These are phyloP conservation scores for Mastomys coucha DNA, from an alignment of 2,113 vertebrate genomes.

Conservation along the genomic window DNA sequence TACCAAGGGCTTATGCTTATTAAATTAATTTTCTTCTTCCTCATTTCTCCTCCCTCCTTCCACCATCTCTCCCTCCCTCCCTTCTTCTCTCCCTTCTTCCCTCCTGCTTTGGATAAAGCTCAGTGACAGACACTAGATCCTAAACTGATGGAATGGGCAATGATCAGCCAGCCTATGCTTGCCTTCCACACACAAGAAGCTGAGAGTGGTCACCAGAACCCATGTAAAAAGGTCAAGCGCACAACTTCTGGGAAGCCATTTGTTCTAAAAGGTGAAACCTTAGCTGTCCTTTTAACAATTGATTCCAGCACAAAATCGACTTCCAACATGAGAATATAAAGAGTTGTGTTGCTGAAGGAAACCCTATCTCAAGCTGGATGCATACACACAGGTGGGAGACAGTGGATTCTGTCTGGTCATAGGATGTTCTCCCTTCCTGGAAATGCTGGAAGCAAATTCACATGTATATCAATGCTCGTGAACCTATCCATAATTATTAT, in stretches of 20 bases:
- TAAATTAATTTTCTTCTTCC: neutral
- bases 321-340: neutral
- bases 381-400: fast-evolving
- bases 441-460: neutral
- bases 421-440: neutral
- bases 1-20: neutral
- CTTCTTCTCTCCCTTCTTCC: neutral
- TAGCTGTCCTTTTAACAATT: neutral
- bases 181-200: neutral
- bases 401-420: neutral
- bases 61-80: neutral
- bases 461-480: fast-evolving
- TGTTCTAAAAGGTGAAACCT: neutral
- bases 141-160: neutral
- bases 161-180: neutral
- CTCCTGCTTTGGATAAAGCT: neutral
- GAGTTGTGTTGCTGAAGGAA: neutral
- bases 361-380: neutral
- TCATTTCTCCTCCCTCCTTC: neutral
- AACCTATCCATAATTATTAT: too few relatives aligned
- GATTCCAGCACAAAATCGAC: neutral
- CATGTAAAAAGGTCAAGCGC: neutral
- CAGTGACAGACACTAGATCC: neutral
- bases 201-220: neutral
- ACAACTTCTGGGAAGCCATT: neutral